phyloP scores from a whole-genome alignment of 2,888 invertebrate species.

The Temnothorax rugatulus region DNA sequence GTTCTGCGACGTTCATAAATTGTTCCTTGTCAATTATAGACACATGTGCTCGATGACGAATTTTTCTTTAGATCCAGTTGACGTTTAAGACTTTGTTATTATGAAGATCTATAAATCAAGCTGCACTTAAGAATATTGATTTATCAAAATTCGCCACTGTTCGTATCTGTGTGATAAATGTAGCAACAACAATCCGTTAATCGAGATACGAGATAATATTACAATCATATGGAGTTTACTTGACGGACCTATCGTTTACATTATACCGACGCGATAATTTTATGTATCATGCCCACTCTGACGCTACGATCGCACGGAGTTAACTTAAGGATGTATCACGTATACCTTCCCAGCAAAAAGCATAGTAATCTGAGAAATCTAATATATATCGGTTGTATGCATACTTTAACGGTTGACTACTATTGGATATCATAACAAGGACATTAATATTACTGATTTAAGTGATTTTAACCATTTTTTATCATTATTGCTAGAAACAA shows the following conservation, averaged over 20 bases:
- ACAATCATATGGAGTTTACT: background rate
- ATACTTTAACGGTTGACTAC: too few species aligned
- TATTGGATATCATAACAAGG: too few species aligned
- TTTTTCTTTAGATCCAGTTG: background rate
- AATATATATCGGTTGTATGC: too few species aligned
- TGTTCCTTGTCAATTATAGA: background rate
- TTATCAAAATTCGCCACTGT: background rate
- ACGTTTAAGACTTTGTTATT: background rate
- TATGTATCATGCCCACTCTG: background rate
- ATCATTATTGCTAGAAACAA: too few species aligned
- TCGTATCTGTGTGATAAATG: background rate
- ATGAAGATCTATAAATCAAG: background rate
- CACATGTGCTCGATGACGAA: background rate
- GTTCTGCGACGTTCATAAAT: background rate
- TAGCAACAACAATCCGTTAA: background rate
- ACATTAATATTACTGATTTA: too few species aligned
- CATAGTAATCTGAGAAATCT: too few species aligned
- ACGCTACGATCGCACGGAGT: background rate
- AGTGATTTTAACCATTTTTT: too few species aligned
- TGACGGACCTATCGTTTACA: background rate
- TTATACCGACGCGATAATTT: background rate
- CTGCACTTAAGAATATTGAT: background rate
- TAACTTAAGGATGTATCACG: too few species aligned
- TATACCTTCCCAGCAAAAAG: too few species aligned
- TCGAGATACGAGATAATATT: background rate